These are phyloP conservation scores for Protonibea diacanthus DNA, from an alignment of 2,797 vertebrate species.

Conservation along the genomic window DNA sequence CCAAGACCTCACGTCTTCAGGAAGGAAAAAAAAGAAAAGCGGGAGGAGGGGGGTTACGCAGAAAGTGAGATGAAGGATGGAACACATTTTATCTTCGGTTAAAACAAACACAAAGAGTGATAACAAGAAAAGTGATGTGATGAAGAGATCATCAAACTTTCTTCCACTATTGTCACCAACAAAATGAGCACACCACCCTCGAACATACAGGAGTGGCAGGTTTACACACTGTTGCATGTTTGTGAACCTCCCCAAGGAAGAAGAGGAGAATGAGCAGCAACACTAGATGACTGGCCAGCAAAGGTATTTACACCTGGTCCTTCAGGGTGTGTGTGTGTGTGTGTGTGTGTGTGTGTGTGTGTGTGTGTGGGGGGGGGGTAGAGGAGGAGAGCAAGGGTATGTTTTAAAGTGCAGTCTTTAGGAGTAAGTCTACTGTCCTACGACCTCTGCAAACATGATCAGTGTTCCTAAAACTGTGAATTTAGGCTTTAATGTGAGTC, in stretches of 20 bases:
- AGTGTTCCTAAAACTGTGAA: not conserved
- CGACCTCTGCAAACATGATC: not conserved
- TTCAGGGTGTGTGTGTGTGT: too few species aligned
- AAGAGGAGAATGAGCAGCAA: not conserved
- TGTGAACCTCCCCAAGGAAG: constrained; percentile 10
- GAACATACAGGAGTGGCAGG: constrained; percentile 16
- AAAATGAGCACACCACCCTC: not conserved
- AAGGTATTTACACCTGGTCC: not conserved
- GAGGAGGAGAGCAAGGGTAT: not conserved
- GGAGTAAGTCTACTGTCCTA: not conserved
- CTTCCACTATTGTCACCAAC: constrained; percentile 3
- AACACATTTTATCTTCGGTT: constrained; percentile 4
- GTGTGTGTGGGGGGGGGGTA: not conserved
- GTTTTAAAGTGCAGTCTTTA: not conserved
- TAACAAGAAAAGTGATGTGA: not conserved
- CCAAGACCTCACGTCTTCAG: constrained; percentile 91
- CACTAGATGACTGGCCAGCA: not conserved
- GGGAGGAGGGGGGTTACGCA: not conserved
- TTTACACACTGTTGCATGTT: not conserved
- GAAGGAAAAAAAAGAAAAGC: not conserved
- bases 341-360: too few species aligned
- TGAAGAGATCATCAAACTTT: not conserved
- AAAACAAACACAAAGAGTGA: not conserved
- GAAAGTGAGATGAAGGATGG: not conserved
- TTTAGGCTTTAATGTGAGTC: not conserved